Percentiles rank a stretch among this genome's conserved stretches.
Conservation (phyloP, 2,888 invertebrate genomes). For the Tachina grossa region DNA sequence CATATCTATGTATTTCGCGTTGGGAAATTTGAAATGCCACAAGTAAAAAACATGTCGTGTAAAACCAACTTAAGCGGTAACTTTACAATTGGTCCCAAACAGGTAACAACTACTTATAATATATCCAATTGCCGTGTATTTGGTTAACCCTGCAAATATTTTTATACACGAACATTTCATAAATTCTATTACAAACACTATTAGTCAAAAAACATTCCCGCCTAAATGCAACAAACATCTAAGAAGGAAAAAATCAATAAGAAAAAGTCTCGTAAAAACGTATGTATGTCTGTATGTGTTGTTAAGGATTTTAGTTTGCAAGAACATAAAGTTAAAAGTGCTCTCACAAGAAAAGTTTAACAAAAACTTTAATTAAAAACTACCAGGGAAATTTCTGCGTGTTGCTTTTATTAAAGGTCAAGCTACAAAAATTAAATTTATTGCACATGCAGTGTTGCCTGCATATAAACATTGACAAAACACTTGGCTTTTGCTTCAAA, state of each 20-base stretch:
- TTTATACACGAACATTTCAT: background rate
- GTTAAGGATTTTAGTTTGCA: background rate
- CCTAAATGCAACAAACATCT: conserved; percentile 31
- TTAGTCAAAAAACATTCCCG: conserved; percentile 48
- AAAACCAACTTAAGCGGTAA: no score
- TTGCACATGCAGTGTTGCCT: conserved; percentile 63
- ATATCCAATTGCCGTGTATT: no score
- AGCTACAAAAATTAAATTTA: conserved; percentile 60
- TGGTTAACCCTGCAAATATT: no score
- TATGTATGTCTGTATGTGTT: background rate
- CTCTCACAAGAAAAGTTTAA: conserved; percentile 10
- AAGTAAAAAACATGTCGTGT: no score
- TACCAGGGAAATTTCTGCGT: conserved; percentile 71
- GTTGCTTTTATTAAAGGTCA: conserved; percentile 73
- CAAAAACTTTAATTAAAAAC: conserved; percentile 1
- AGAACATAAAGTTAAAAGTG: conserved; percentile 2
- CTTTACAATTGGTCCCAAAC: no score
- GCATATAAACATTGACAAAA: conserved; percentile 9
- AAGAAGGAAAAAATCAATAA: conserved; percentile 47
- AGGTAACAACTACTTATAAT: no score
- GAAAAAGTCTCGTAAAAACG: conserved; percentile 32
- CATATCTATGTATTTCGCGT: no score
- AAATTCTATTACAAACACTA: background rate
- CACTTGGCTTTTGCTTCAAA: conserved; percentile 1
- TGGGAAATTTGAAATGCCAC: no score